Base-by-base conservation (phyloP, 2,113 vertebrate genomes). In the Brienomyrus brachyistius region DNA sequence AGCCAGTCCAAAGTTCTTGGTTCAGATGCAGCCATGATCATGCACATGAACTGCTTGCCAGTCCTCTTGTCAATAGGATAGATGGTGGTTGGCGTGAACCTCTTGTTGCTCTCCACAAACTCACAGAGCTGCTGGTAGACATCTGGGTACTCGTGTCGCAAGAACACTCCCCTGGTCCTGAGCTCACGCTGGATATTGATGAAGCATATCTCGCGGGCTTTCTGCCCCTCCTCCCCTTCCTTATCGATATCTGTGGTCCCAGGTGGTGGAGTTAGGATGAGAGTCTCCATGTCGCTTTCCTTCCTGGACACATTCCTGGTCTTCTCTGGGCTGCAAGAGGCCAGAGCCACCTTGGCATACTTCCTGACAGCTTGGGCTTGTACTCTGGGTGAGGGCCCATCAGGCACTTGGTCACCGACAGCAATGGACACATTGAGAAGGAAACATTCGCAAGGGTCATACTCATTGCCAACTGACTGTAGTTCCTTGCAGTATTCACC, bases 11-110 rank as follows among this genome's bases (percentile, higher is more conserved):
- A 96, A 1, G 98, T 98, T 89, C 98, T 96, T 2, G 98, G 98
- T 94, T 99, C 98, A 0, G 98, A 99, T 80, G 98, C 98, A 2
- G 98, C 98, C 98, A 99, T 98, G 90, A 99, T 98, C 98, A 99
- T 98, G 95, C 98, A 99, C 98, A 99, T 98, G 94, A 99, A 99
- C 94, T 98, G 98, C 93, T 98, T 98, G 70, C 98, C 98, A 0
- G 98, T 99, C 95, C 98, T 96, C 93, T 98, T 97, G 95, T 99
- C 98, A 0, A 98, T 97, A 56, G 98, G 98, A 93, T 99, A 99
- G 92, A 99, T 99, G 90, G 98, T 99, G 90, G 98, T 99, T 88
- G 98, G 98, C 0, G 98, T 99, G 94, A 99, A 99, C 92, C 98
- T 97, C 92, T 96, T 96, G 95, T 98, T 98, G 93, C 92, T 97